Percentiles rank a stretch among this genome's conserved stretches.
These are phyloP conservation scores for Dreissena rostriformis DNA, from an alignment of 1,140 invertebrate genomes.

Conservation along the genomic window DNA sequence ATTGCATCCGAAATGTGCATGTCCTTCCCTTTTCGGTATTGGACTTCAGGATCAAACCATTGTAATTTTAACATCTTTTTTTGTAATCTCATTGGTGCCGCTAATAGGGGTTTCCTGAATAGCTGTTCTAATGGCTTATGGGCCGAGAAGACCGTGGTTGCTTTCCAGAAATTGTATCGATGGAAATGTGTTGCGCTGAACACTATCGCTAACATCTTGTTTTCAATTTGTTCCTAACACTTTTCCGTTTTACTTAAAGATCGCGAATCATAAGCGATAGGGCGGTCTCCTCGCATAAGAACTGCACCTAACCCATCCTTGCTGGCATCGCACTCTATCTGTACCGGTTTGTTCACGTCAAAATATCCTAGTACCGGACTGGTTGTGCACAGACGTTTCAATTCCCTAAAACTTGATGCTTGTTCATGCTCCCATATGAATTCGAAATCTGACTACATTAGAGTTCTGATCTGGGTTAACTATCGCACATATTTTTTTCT, in stretches of 20 bases:
- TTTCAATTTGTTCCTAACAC: too few species aligned
- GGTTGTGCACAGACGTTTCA: conserved; percentile 12
- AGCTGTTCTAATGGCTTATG: conserved; percentile 57
- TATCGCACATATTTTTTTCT: neutral
- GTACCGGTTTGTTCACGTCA: conserved; percentile 20
- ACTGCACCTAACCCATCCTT: neutral
- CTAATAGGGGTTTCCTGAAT: conserved; percentile 29
- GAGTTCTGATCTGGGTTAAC: neutral
- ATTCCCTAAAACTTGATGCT: conserved; percentile 1
- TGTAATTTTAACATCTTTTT: conserved; percentile 79
- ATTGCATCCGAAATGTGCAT: too few species aligned
- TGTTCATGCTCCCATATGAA: conserved; percentile 81
- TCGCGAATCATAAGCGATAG: neutral
- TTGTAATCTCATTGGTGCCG: conserved; percentile 66
- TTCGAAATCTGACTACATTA: conserved; percentile 5
- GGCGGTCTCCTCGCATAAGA: neutral
- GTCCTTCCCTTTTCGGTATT: conserved; percentile 75
- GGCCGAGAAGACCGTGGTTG: too few species aligned
- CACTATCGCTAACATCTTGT: conserved; percentile 77
- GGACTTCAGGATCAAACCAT: conserved; percentile 79
- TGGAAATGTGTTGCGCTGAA: too few species aligned
- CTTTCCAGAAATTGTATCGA: too few species aligned
- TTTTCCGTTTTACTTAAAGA: too few species aligned
- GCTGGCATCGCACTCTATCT: conserved; percentile 4
- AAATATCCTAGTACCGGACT: conserved; percentile 40